Evolutionary conservation across 2,888 invertebrate species (phyloP), one percentile per base, ranked within the genome.

Genomic region (Norana najaformis): DNA sequence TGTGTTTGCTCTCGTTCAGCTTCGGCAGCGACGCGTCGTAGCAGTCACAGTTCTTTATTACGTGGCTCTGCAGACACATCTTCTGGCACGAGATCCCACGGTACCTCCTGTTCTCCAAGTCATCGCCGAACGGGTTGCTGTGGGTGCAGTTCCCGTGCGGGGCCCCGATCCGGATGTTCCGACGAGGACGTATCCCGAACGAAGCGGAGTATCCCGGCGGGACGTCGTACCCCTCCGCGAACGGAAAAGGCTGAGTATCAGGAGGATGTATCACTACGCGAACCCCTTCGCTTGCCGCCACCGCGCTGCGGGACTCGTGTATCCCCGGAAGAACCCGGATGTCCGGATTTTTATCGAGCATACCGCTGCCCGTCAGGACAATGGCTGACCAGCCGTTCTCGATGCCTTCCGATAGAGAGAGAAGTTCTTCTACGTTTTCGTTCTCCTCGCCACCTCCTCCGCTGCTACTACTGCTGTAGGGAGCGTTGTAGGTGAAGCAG

Each of bases 301-400:
- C 91, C 0, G 92, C 91, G 82, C 91, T 91, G 20, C 91, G 89
- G 41, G 88, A 92, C 34, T 92, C 92, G 88, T 92, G 91, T 23
- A 92, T 37, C 30, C 92, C 92, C 35, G 92, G 92, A 13, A 92
- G 88, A 88, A 92, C 90, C 34, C 92, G 90, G 69, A 92, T 92
- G 30, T 92, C 92, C 30, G 39, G 53, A 88, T 92, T 92, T 35
- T 90, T 91, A 89, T 92, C 92, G 69, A 92, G 88, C 92, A 92
- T 92, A 3, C 92, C 92, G 82, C 89, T 89, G 8, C 92, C 92
- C 23, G 92, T 90, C 11, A 92, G 88, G 18, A 92, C 53, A 34
- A 92, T 90, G 34, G 90, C 47, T 20, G 92, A 92, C 92, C 92
- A 92, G n/a, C 92, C 92, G 89, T 92, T 92, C 90, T 92, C 92